Conservation (phyloP, 2,888 invertebrate genomes). For the Noctua janthina region DNA sequence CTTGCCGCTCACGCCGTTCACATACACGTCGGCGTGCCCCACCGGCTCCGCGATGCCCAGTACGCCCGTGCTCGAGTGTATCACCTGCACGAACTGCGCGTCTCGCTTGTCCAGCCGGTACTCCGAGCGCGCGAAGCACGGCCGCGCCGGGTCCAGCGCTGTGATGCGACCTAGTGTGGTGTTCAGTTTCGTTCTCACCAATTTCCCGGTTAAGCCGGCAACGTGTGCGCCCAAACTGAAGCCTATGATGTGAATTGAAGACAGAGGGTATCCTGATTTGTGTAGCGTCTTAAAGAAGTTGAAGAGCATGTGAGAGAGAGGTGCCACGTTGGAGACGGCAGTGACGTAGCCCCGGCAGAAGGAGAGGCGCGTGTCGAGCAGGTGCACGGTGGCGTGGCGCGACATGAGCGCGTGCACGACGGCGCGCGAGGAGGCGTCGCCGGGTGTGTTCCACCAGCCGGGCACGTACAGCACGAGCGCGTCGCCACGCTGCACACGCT, state of each 20-base stretch:
- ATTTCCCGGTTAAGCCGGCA: conserved; percentile 86
- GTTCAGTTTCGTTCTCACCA: conserved; percentile 75
- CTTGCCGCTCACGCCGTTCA: conserved; percentile 81
- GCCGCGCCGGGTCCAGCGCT: conserved; percentile 85
- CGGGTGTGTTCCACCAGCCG: conserved; percentile 86
- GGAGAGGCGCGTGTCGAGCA: conserved; percentile 80
- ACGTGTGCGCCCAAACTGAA: conserved; percentile 92
- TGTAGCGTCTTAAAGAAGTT: conserved; percentile 75
- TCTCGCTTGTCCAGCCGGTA: conserved; percentile 76
- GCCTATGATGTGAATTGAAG: conserved; percentile 90
- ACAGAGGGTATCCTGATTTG: conserved; percentile 78
- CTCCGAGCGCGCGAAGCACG: conserved; percentile 79
- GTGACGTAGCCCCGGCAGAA: conserved; percentile 83
- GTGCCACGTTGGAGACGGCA: conserved; percentile 79
- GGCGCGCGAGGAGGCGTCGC: conserved; percentile 80
- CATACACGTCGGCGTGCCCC: conserved; percentile 84
- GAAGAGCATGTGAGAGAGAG: conserved; percentile 77
- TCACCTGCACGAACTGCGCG: conserved; percentile 83
- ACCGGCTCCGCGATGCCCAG: conserved; percentile 80
- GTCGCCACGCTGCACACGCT: conserved; percentile 53
- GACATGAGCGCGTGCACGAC: conserved; percentile 77
- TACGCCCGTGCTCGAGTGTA: conserved; percentile 84
- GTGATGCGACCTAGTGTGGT: conserved; percentile 78
- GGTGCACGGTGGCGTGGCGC: conserved; percentile 75
- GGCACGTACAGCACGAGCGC: conserved; percentile 81